phyloP scores from a whole-genome alignment of 2,888 invertebrate genomes.

The Amphipyra berbera region DNA sequence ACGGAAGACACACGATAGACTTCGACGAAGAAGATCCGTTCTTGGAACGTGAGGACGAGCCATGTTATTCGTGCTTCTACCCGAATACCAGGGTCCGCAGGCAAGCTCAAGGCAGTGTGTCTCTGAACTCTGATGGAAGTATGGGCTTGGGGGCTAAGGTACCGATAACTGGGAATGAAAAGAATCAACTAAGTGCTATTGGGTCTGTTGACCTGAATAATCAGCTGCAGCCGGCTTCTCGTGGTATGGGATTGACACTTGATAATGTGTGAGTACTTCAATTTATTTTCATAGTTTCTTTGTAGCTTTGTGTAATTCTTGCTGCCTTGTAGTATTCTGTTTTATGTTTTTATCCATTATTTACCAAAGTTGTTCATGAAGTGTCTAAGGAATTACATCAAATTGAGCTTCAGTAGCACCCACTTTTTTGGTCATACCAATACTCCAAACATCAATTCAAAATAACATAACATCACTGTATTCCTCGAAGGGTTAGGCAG shows the following conservation, averaged over 20 bases:
- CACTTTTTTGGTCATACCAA: too few relatives aligned
- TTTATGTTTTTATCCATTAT: too few relatives aligned
- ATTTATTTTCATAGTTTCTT: neutral
- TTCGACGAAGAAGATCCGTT: slow-evolving; percentile 27
- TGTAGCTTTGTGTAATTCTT: neutral
- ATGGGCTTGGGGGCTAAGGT: slow-evolving; percentile 37
- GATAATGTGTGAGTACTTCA: slow-evolving; percentile 55
- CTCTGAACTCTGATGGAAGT: slow-evolving; percentile 44
- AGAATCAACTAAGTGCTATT: slow-evolving; percentile 48
- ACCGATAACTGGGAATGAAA: slow-evolving; percentile 47
- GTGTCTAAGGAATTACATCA: too few relatives aligned
- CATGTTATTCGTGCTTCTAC: slow-evolving; percentile 4
- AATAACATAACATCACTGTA: too few relatives aligned
- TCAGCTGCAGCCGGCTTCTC: slow-evolving; percentile 23
- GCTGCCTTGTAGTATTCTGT: neutral
- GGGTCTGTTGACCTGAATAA: slow-evolving; percentile 26
- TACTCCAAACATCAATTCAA: too few relatives aligned
- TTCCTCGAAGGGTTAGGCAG: too few relatives aligned
- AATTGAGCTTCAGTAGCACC: too few relatives aligned
- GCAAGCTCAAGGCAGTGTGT: slow-evolving; percentile 29
- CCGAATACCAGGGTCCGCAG: slow-evolving; percentile 38
- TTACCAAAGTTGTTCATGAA: too few relatives aligned
- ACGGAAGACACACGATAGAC: neutral
- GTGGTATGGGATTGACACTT: slow-evolving; percentile 35
- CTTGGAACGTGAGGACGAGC: neutral